Base-by-base conservation (phyloP, 2,888 invertebrate genomes). In the Brenthis daphne region DNA sequence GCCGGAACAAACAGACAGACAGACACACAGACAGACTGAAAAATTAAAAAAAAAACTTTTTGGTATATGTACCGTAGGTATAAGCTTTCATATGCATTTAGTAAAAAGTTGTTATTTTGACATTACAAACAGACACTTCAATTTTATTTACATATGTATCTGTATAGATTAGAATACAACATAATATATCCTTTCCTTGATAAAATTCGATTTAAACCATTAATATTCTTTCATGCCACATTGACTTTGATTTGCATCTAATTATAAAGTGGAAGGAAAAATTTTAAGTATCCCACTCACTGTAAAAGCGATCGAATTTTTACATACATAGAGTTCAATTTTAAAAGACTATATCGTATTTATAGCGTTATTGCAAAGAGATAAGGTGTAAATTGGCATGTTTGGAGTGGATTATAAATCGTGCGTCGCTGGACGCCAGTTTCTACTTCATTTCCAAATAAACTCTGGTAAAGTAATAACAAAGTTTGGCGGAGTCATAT, bases 381-480 rank as follows among this genome's bases (percentile, higher is more conserved):
- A 75, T 78, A 85, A 80, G 76, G 79, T 76, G 78, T 71, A 79
- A 73, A 78, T 79, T 80, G 37, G 74, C 61, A 68, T 76, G 73
- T 73, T 72, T 57, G 68, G 70, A 68, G 76, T 77, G 75, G 77
- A 81, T 79, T 80, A 84, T 87, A 86, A 87, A 86, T 87, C 78
- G 82, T 81, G 78, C 80, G 82, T 84, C 74, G 79, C 79, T 83
- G 86, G 86, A 84, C 85, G 82, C 82, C 83, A 80, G 85, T 85
- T 86, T 83, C 80, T 86, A 84, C 85, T 86, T 88, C 87, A 89
- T 87, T 88, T 84, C 83, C 83, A 86, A 88, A 87, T 88, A 88
- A 89, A 89, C 85, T 89, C 83, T 75, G 80, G 74, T 80, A 74
- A 86, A 87, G 89, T 87, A 85, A 88, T 88, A 89, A 86, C 83